These are phyloP conservation scores for Drosophila repleta DNA, from an alignment of 1,140 invertebrate species.

Conservation along the genomic window DNA sequence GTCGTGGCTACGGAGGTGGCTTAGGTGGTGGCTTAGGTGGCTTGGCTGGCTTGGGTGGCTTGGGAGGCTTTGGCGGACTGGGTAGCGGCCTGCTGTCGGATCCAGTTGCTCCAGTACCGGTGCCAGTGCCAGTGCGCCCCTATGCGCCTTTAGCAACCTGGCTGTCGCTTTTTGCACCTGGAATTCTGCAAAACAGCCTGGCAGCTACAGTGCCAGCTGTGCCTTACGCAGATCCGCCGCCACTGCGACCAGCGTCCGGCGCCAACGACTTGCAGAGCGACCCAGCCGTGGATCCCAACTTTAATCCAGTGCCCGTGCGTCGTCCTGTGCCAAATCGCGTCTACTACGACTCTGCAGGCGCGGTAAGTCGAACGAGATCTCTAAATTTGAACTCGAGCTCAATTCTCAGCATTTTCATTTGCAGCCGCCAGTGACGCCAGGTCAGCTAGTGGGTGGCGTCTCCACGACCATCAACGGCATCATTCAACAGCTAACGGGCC, in stretches of 20 bases:
- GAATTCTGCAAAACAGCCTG: slow-evolving; percentile 62
- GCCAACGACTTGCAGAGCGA: slow-evolving; percentile 62
- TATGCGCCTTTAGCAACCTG: slow-evolving; percentile 71
- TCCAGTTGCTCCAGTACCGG: slow-evolving; percentile 55
- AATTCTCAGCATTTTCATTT: neutral
- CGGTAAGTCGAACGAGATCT: slow-evolving; percentile 49
- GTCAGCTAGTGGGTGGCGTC: slow-evolving; percentile 72
- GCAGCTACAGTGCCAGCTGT: slow-evolving; percentile 56
- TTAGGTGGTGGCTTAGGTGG: slow-evolving; percentile 32
- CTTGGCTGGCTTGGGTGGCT: slow-evolving; percentile 34
- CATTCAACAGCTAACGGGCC: slow-evolving; percentile 78
- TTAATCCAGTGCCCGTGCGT: slow-evolving; percentile 54
- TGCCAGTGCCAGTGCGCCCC: slow-evolving; percentile 57
- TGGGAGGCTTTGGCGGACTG: slow-evolving; percentile 41
- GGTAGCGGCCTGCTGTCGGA: slow-evolving; percentile 69
- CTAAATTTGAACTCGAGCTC: neutral
- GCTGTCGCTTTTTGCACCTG: slow-evolving; percentile 73
- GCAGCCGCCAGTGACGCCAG: slow-evolving; percentile 73
- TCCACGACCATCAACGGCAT: slow-evolving; percentile 77
- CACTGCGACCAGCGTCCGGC: slow-evolving; percentile 31
- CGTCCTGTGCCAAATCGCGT: slow-evolving; percentile 74
- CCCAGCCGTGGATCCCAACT: slow-evolving; percentile 76
- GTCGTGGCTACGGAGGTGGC: slow-evolving; percentile 55
- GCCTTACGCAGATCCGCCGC: slow-evolving; percentile 30
- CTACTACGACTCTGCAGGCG: slow-evolving; percentile 75